A percentile compares a stretch with the other conserved stretches of the same genome.
These are phyloP conservation scores for Phaenicophaeus curvirostris DNA, from an alignment of 2,797 vertebrate species.

Conservation along the genomic window DNA sequence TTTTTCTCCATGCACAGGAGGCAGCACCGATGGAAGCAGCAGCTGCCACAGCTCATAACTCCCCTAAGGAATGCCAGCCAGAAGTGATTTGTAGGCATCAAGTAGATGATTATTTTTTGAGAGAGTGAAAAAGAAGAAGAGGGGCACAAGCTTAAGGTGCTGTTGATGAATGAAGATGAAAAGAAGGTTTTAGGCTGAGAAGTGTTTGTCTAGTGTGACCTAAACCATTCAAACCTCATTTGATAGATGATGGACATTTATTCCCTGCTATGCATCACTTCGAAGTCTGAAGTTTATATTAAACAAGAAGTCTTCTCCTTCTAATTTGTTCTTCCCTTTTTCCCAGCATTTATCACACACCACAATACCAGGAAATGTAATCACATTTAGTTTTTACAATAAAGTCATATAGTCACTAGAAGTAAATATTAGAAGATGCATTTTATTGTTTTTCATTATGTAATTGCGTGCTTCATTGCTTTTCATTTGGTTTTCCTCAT, in stretches of 20 bases:
- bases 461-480: constrained; percentile 76
- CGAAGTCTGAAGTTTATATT: constrained; percentile 47
- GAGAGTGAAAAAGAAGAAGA: constrained; percentile 35
- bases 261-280: constrained; percentile 51
- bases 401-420: constrained; percentile 70
- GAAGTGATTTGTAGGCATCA: constrained; percentile 62
- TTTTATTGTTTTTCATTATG: constrained; percentile 83
- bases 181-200: constrained; percentile 57
- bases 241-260: constrained; percentile 64
- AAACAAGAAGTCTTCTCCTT: constrained; percentile 49
- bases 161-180: constrained; percentile 66
- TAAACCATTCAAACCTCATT: constrained; percentile 52
- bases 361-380: constrained; percentile 61
- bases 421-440: constrained; percentile 57
- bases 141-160: constrained; percentile 40
- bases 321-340: constrained; percentile 21
- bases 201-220: constrained; percentile 59
- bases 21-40: background rate
- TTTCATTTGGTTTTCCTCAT: constrained; percentile 60
- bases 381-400: constrained; percentile 73
- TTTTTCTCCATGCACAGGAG: background rate
- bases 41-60: constrained; percentile 58
- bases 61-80: constrained; percentile 37
- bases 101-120: constrained; percentile 53
- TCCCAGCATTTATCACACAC: constrained; percentile 52